Base-by-base conservation (phyloP, 2,797 vertebrate genomes). In the Hoplostethus atlanticus region DNA sequence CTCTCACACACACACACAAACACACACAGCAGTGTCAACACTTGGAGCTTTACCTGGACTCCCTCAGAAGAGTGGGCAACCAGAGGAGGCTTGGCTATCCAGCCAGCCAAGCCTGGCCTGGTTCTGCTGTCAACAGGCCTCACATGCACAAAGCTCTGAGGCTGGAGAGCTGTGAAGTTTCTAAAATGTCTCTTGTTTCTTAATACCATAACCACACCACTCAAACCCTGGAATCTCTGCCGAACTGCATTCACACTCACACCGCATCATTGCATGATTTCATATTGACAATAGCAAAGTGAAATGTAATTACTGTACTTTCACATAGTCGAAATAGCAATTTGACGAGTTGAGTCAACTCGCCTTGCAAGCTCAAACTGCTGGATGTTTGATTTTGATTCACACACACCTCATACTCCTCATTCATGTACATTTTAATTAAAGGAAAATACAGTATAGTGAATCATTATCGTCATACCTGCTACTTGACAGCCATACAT, bases 1-100 rank as follows among this genome's bases (percentile, higher is more conserved):
- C 4, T 83, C 56, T 16, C 63, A 48, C 50, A 28, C 52, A 9
- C 61, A 65, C 60, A 71, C 54, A 71, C 52, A 75, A 70, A 84
- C 73, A 79, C 75, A 71, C 71, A 61, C 68, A 71, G 68, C 81
- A 70, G 71, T 7, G 15, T 76, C 69, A 84, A 84, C 74, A 81
- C 62, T 57, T 11, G 17, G 42, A 61, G 72, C 55, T 80, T 77
- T 42, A 64, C 67, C 58, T 15, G 42, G 69, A 60, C 59, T 54
- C 42, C 52, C 3, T 57, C 44, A 55, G 54, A 50, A 64, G 63
- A 67, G 56, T 48, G 65, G 77, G 74, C 64, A 63, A 40, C 60
- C 66, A 70, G 78, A 2, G 12, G 30, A 68, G 65, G 63, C 60
- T 55, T 63, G 36, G 48, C 25, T 52, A 30, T 40, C n/a, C 38